phyloP scores from a whole-genome alignment of 2,797 vertebrate genomes.

The Oceanodroma leucorhoa region DNA sequence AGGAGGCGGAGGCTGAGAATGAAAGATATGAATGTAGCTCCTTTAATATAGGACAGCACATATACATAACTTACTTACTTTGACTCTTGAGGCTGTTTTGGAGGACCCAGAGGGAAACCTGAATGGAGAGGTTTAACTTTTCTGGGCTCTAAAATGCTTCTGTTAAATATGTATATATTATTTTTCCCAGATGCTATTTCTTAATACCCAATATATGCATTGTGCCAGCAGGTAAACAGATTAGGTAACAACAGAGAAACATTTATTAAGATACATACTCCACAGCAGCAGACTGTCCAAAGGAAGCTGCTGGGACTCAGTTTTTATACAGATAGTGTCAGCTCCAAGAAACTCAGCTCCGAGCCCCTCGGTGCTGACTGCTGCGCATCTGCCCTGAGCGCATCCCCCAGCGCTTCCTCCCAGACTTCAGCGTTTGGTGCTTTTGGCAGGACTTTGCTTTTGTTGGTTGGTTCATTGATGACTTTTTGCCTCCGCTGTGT shows the following conservation, averaged over 20 bases:
- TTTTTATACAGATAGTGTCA: neutral
- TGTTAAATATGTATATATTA: neutral
- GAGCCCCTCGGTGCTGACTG: neutral
- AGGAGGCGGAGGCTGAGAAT: conserved; percentile 11
- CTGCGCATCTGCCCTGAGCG: neutral
- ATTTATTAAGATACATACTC: neutral
- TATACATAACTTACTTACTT: neutral
- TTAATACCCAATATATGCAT: neutral
- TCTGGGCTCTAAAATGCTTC: neutral
- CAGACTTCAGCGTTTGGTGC: accelerated
- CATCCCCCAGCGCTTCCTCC: accelerated
- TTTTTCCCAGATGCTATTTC: neutral
- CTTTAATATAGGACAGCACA: neutral
- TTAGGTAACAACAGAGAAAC: neutral
- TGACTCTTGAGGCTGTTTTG: neutral
- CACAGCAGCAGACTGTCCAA: neutral
- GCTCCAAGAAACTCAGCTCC: neutral
- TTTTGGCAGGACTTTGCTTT: neutral
- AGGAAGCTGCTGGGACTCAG: neutral
- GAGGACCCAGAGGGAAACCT: neutral
- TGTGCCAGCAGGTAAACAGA: neutral
- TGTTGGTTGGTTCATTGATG: neutral
- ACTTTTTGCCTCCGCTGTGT: neutral
- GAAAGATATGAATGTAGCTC: neutral
- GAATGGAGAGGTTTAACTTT: neutral